A percentile compares a stretch with the other conserved stretches of the same genome.
Evolutionary conservation across 2,888 invertebrate genomes (phyloP).

Genomic region (Calameuta idolon): DNA sequence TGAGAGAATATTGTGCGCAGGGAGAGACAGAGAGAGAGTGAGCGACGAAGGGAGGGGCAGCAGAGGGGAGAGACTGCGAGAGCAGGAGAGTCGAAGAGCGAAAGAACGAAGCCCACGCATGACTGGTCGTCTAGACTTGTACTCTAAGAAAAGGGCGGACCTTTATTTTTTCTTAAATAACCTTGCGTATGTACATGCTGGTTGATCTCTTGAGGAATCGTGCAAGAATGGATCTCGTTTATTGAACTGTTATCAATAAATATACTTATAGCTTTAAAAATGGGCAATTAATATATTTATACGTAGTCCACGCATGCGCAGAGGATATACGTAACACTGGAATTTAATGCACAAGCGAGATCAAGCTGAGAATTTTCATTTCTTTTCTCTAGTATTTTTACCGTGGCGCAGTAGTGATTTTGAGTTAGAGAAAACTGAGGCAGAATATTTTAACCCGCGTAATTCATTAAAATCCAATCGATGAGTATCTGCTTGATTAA

Average conservation of each 20-base stretch:
- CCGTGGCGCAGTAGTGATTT: neutral
- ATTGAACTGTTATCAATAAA: neutral
- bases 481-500: neutral
- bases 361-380: neutral
- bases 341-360: neutral
- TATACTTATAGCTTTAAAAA: neutral
- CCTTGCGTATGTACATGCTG: neutral
- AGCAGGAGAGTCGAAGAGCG: neutral
- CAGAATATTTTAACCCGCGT: too few relatives aligned
- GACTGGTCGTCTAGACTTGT: neutral
- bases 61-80: too few relatives aligned
- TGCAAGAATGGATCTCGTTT: neutral
- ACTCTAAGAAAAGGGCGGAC: neutral
- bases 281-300: too few relatives aligned
- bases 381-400: neutral
- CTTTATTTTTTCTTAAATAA: neutral
- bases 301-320: too few relatives aligned
- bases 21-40: neutral
- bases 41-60: too few relatives aligned
- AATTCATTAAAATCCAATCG: neutral
- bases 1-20: neutral
- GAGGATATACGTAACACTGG: neutral
- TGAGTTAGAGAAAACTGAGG: neutral
- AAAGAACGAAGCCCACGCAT: neutral
- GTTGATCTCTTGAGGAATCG: neutral